These are phyloP conservation scores for Kuschelorhynchus macadamiae DNA, from an alignment of 2,888 invertebrate genomes.

Conservation along the genomic window DNA sequence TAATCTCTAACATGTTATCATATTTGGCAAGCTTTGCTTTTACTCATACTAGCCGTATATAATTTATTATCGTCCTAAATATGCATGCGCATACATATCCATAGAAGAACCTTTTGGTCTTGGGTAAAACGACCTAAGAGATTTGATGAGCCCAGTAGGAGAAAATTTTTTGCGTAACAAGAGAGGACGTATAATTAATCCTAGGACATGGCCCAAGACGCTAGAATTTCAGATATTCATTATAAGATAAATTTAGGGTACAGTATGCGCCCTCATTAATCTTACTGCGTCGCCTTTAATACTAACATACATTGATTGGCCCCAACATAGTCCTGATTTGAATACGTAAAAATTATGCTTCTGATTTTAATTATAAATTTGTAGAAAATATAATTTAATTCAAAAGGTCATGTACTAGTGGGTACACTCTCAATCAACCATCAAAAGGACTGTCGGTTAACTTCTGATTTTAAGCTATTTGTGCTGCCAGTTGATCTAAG, in stretches of 20 bases:
- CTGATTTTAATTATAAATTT: not conserved
- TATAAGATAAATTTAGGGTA: constrained; percentile 58
- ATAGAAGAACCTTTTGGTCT: not conserved
- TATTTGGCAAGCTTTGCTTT: too few species aligned
- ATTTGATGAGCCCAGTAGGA: constrained; percentile 45
- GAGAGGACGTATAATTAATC: constrained; percentile 48
- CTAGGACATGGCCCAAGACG: constrained; percentile 48
- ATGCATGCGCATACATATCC: too few species aligned
- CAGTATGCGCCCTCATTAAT: constrained; percentile 54
- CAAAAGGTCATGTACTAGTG: too few species aligned
- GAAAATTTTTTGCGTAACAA: constrained; percentile 41
- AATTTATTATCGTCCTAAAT: too few species aligned
- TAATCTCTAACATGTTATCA: too few species aligned
- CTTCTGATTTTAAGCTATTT: not conserved
- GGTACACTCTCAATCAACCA: too few species aligned
- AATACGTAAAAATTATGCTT: too few species aligned
- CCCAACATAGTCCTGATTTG: constrained; percentile 41
- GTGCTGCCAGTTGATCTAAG: too few species aligned
- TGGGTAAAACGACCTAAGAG: constrained; percentile 30
- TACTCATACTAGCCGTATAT: too few species aligned
- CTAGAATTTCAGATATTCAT: constrained; percentile 55
- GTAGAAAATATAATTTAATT: too few species aligned
- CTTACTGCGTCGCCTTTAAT: constrained; percentile 58
- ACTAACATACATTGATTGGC: constrained; percentile 57
- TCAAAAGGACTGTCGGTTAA: too few species aligned